Evolutionary conservation across 2,113 vertebrate species (phyloP), one percentile per base, ranked within the genome.

Genomic region (Mionectes macconnelli): DNA sequence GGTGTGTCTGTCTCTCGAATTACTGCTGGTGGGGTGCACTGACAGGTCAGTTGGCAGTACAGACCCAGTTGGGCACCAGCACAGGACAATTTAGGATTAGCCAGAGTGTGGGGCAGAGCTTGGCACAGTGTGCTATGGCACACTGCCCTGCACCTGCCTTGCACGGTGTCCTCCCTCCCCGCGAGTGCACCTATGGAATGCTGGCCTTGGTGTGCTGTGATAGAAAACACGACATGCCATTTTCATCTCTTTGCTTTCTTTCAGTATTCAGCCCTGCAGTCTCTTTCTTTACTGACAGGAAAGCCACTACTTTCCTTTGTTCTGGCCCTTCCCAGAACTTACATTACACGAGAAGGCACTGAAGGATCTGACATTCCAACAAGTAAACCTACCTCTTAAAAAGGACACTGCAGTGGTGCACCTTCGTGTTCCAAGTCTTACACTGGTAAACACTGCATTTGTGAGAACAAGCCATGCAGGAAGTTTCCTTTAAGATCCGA

Each of bases 41-140:
- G 27, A 18, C 40, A 69, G 59, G 35, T 77, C 52, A 59, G 39
- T 31, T 30, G 73, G 77, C 63, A 77, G 39, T 5, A 47, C 57
- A 45, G 39, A 63, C 30, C 1, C 4, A 47, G 25, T 10, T 3
- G 5, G 39, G 55, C 47, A 47, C 4, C 50, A 79, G 15, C 2
- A 5, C 42, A 49, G 56, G 24, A 79, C 24, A 67, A 9, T 14
- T 49, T n/a, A 1, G 7, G 42, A 19, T 70, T 8, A 74, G 74
- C 40, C 52, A 62, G 74, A 73, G 8, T 25, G 23, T 0, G 6
- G 66, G 89, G 8, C 31, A 52, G 45, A 47, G 7, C 5, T 6
- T 6, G 66, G 49, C 44, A 10, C 0, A 2, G 9, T 18, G 50
- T 37, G 50, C 40, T 27, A 37, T 0, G 10, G 35, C 45, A n/a